These are phyloP conservation scores for Helicorthomorpha holstii DNA, from an alignment of 1,140 invertebrate species.

Conservation along the genomic window DNA sequence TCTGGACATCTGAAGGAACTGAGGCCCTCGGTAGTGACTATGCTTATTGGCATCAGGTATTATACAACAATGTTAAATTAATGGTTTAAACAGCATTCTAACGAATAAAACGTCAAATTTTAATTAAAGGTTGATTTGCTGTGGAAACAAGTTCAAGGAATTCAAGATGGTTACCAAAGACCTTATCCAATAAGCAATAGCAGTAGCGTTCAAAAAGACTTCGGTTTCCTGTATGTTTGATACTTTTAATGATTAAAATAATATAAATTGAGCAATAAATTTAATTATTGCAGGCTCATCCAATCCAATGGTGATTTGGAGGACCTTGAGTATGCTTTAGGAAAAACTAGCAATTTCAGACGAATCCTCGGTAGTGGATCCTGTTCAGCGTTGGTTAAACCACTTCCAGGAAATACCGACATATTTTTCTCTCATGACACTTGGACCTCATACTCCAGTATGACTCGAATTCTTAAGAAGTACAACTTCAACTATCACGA, in stretches of 20 bases:
- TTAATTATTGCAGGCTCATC: conserved; percentile 13
- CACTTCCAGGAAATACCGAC: conserved; percentile 33
- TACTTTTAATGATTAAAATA: too few relatives aligned
- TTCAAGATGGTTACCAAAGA: conserved; percentile 27
- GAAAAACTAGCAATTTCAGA: conserved; percentile 16
- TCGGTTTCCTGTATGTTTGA: not conserved
- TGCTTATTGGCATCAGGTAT: conserved; percentile 66
- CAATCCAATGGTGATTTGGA: conserved; percentile 53
- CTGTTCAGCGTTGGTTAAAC: conserved; percentile 43
- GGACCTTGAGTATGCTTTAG: conserved; percentile 40
- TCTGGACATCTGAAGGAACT: conserved; percentile 40
- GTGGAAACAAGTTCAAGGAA: conserved; percentile 30
- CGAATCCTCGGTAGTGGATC: conserved; percentile 25
- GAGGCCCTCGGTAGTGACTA: conserved; percentile 30
- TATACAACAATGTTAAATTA: too few relatives aligned
- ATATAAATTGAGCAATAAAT: not conserved
- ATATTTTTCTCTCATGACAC: conserved; percentile 48
- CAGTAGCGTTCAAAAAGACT: conserved; percentile 5
- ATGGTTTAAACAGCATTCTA: too few relatives aligned
- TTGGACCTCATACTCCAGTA: conserved; percentile 52
- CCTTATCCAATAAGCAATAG: conserved; percentile 10
- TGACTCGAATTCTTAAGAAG: conserved; percentile 75
- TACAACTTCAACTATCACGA: conserved; percentile 66
- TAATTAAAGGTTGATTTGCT: conserved; percentile 27
- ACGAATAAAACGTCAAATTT: not conserved